A percentile compares a stretch with the other conserved stretches of the same genome.
Conservation (phyloP, 2,797 vertebrate genomes). For the Micromesistius poutassou region DNA sequence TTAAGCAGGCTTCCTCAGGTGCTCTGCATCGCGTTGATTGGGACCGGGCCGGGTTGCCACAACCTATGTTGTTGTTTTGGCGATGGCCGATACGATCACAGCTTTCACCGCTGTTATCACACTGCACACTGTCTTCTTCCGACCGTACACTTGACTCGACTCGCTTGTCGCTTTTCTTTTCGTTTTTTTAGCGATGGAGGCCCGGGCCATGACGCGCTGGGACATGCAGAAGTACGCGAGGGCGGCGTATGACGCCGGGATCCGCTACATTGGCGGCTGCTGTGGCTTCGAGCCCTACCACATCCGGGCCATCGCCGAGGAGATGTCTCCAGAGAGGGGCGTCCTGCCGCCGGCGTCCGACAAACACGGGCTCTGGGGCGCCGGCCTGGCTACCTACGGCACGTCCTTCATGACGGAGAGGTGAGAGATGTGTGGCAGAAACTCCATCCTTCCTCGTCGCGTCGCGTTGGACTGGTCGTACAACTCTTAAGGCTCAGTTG, state of each 20-base stretch:
- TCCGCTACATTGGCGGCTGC: constrained; percentile 85
- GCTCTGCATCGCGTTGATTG: too few species aligned
- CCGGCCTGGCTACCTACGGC: constrained; percentile 79
- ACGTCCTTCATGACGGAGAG: constrained; percentile 88
- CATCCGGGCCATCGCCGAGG: constrained; percentile 83
- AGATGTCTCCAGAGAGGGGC: constrained; percentile 79
- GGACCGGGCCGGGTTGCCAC: too few species aligned
- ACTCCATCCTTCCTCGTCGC: constrained; percentile 37
- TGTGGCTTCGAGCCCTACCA: constrained; percentile 90
- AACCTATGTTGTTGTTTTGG: neutral
- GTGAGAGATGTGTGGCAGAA: constrained; percentile 53
- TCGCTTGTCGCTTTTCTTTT: too few species aligned
- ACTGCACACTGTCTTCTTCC: neutral
- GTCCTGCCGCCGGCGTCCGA: constrained; percentile 79
- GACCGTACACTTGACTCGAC: neutral
- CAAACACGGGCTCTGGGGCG: constrained; percentile 84
- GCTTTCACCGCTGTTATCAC: neutral
- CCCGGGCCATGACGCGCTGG: constrained; percentile 82
- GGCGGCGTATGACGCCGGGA: constrained; percentile 80
- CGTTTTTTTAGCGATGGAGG: constrained; percentile 76
- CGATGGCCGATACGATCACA: neutral
- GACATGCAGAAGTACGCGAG: constrained; percentile 84
- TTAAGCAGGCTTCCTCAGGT: too few species aligned
- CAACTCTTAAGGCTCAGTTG: too few species aligned
- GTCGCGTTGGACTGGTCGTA: too few species aligned